phyloP scores from a whole-genome alignment of 1,140 invertebrate genomes.

The Colletes latitarsis region DNA sequence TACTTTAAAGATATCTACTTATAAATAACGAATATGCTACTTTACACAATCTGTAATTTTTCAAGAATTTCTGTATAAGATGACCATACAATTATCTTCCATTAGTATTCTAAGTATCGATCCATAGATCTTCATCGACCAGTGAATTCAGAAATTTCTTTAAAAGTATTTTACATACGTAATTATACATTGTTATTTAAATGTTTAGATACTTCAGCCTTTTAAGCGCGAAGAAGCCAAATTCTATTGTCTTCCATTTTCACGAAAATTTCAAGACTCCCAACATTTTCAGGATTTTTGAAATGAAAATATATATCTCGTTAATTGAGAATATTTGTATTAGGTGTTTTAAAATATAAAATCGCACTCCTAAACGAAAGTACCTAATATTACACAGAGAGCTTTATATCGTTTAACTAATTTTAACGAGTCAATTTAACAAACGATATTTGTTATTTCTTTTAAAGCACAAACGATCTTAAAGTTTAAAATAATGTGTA shows the following conservation, averaged over 20 bases:
- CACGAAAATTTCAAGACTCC: neutral
- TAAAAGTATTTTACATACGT: constrained; percentile 17
- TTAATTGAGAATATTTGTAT: too few relatives aligned
- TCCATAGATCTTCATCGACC: constrained; percentile 1
- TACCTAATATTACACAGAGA: neutral
- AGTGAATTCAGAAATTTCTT: constrained; percentile 23
- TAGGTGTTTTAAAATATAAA: too few relatives aligned
- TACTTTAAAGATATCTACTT: neutral
- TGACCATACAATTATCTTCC: neutral
- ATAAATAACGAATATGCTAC: neutral
- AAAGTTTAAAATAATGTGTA: neutral
- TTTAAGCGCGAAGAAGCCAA: constrained; percentile 16
- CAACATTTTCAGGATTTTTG: too few relatives aligned
- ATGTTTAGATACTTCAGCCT: constrained; percentile 10
- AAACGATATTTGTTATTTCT: too few relatives aligned
- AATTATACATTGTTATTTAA: neutral
- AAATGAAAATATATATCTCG: too few relatives aligned
- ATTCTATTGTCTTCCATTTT: neutral
- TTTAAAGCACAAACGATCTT: neutral
- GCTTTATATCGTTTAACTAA: neutral
- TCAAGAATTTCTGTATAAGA: neutral
- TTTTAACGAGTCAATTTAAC: neutral
- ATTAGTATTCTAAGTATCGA: neutral
- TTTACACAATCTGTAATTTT: neutral
- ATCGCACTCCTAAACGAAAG: neutral